A percentile compares a stretch with the other conserved stretches of the same genome.
Evolutionary conservation across 2,888 invertebrate species (phyloP).

Genomic region (Papilio elwesi): DNA sequence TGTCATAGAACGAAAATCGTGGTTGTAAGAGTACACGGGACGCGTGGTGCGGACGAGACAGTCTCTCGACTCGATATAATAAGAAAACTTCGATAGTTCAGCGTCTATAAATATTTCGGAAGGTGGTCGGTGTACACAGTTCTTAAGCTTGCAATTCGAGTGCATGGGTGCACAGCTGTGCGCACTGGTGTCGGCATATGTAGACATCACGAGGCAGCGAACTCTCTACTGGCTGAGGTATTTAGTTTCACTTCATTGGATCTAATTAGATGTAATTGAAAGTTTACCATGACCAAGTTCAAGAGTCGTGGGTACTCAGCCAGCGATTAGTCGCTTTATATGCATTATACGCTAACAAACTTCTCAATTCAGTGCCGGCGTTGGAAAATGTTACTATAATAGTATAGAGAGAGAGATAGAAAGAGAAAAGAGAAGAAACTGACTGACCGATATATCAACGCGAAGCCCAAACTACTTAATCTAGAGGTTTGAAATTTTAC

Average conservation of each 20-base stretch:
- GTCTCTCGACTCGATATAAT: too few species aligned
- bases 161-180: background rate
- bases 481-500: too few species aligned
- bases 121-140: background rate
- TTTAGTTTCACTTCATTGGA: slow-evolving; percentile 16
- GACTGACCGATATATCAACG: too few species aligned
- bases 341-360: background rate
- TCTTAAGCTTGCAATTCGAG: background rate
- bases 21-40: background rate
- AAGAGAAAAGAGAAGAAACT: too few species aligned
- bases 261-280: slow-evolving; percentile 27
- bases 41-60: too few species aligned
- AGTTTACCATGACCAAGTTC: background rate
- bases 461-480: too few species aligned
- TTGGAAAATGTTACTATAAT: background rate
- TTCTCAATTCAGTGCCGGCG: background rate
- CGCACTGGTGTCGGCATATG: background rate
- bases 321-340: background rate
- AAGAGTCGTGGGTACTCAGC: slow-evolving; percentile 10
- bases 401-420: too few species aligned
- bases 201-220: background rate
- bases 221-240: background rate
- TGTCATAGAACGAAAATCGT: too few species aligned
- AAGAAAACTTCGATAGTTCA: too few species aligned
- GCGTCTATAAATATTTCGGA: background rate